Percentiles rank a stretch among this genome's conserved stretches.
phyloP scores from a whole-genome alignment of 2,113 vertebrate species.

The Notechis scutatus region DNA sequence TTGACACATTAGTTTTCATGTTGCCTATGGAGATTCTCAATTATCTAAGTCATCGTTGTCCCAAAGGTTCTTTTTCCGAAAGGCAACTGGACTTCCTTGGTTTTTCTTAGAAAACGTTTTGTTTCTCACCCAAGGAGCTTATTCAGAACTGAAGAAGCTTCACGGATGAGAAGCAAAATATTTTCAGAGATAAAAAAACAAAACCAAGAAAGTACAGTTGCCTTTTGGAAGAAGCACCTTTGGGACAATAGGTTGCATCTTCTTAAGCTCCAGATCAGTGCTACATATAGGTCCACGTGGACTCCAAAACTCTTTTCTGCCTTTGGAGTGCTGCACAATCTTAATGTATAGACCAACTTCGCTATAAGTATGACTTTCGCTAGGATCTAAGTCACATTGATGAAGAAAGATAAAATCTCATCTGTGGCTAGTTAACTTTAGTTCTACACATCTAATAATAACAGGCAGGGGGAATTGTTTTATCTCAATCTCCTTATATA shows the following conservation, averaged over 20 bases:
- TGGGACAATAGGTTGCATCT: not conserved
- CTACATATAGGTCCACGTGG: not conserved
- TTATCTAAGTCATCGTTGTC: not conserved
- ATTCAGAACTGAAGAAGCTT: not conserved
- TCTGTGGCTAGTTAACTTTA: not conserved
- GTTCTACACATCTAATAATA: not conserved
- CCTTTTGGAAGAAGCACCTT: not conserved
- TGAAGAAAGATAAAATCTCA: not conserved
- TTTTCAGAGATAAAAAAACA: not conserved
- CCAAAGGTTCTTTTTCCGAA: not conserved
- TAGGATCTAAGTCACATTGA: not conserved
- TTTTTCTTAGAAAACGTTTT: not conserved
- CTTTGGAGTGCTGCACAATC: not conserved
- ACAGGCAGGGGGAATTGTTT: not conserved
- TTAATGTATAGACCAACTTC: not conserved
- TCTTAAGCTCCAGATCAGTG: not conserved
- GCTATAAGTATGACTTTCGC: not conserved
- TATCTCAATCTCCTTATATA: not conserved
- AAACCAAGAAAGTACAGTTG: not conserved
- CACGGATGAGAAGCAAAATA: not conserved
- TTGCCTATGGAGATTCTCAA: not conserved
- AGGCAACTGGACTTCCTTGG: not conserved
- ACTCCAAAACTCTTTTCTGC: not conserved
- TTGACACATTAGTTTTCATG: not conserved
- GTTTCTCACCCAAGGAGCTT: not conserved